These are phyloP conservation scores for Rhinichthys klamathensis DNA, from an alignment of 2,113 vertebrate species.

Conservation along the genomic window DNA sequence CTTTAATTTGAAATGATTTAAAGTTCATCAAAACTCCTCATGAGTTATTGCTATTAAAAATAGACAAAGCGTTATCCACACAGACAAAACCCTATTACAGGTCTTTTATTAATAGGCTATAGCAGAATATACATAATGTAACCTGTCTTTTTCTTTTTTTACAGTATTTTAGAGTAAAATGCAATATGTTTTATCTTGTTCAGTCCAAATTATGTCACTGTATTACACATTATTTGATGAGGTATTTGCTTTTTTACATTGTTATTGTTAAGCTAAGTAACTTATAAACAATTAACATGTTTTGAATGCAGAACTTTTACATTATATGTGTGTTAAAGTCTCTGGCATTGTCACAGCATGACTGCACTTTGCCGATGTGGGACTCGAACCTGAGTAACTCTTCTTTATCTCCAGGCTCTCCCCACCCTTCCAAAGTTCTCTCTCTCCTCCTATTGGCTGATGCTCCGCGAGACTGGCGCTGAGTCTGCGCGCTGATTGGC, in stretches of 20 bases:
- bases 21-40: no score
- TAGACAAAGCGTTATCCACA: background rate
- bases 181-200: background rate
- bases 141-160: background rate
- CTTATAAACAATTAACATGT: background rate
- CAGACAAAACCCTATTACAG: background rate
- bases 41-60: no score
- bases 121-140: background rate
- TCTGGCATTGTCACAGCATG: background rate
- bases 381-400: constrained; percentile 30
- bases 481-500: constrained; percentile 55
- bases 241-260: no score
- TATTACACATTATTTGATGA: background rate
- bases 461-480: constrained; percentile 43
- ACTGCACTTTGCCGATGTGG: background rate
- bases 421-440: constrained; percentile 5
- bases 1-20: no score
- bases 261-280: background rate
- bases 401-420: constrained; percentile 6
- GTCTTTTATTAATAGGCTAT: background rate
- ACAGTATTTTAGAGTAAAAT: background rate
- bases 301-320: background rate
- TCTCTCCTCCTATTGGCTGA: constrained; percentile 19
- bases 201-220: background rate
- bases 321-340: background rate